These are phyloP conservation scores for Oligia fasciuncula DNA, from an alignment of 2,888 invertebrate species.

Conservation along the genomic window DNA sequence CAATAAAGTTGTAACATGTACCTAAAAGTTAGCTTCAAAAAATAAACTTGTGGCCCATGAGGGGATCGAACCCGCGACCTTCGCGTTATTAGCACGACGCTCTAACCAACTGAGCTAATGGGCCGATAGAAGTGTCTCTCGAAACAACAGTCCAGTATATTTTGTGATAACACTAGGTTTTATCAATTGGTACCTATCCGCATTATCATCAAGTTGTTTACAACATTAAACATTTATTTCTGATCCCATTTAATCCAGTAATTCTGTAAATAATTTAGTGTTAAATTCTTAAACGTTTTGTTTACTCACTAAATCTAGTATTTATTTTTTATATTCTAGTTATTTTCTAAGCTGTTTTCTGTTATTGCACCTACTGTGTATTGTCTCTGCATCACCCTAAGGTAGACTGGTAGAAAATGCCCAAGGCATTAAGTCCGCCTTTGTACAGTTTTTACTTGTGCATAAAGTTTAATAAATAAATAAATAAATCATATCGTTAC, in stretches of 20 bases:
- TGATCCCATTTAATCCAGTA: slow-evolving; percentile 1
- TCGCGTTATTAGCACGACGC: slow-evolving; percentile 65
- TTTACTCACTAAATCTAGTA: background rate
- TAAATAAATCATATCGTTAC: background rate
- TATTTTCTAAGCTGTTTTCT: too few relatives aligned
- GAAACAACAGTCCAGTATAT: slow-evolving; percentile 2
- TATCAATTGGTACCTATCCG: slow-evolving; percentile 71
- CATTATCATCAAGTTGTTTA: slow-evolving; percentile 63
- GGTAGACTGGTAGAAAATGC: too few relatives aligned
- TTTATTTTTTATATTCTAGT: too few relatives aligned
- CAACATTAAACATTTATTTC: background rate
- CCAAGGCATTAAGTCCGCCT: too few relatives aligned
- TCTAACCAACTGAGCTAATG: slow-evolving; percentile 63
- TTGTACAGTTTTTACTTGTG: too few relatives aligned
- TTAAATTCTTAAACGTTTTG: too few relatives aligned
- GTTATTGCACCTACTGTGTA: too few relatives aligned
- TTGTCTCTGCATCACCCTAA: too few relatives aligned
- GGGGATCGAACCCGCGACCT: slow-evolving; percentile 65
- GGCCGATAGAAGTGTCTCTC: background rate
- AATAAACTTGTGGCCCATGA: slow-evolving; percentile 46
- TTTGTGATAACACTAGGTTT: slow-evolving; percentile 50
- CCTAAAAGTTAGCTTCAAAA: background rate
- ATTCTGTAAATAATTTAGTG: too few relatives aligned
- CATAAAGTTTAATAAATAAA: too few relatives aligned
- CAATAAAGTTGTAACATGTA: too few relatives aligned